Conservation (phyloP, 2,797 vertebrate species). For the Hemitrygon akajei region DNA sequence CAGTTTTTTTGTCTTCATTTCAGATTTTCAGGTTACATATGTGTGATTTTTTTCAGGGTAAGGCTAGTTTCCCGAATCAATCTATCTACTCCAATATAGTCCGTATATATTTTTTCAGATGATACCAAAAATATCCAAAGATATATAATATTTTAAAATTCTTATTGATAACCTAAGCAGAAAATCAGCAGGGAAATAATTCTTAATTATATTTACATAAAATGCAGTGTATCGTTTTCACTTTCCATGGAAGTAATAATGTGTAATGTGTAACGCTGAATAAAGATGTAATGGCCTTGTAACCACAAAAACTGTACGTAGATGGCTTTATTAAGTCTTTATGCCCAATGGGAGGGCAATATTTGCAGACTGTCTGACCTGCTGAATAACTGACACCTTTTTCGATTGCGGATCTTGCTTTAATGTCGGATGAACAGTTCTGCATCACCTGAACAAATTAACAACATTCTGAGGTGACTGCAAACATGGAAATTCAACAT, state of each 20-base stretch:
- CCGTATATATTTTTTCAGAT: neutral
- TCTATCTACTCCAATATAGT: neutral
- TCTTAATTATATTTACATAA: neutral
- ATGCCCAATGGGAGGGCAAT: neutral
- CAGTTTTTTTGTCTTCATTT: too few relatives aligned
- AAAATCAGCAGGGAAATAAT: neutral
- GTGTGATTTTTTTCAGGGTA: too few relatives aligned
- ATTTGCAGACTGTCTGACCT: neutral
- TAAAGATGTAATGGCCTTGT: neutral
- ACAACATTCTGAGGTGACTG: neutral
- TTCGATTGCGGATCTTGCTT: neutral
- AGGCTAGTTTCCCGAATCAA: neutral
- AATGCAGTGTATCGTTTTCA: neutral
- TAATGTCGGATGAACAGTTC: neutral
- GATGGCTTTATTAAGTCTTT: neutral
- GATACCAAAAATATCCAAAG: neutral
- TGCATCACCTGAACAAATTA: neutral
- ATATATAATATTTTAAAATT: neutral
- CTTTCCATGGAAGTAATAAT: neutral
- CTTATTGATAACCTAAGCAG: neutral
- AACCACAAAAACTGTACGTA: too few relatives aligned
- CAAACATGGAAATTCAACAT: neutral
- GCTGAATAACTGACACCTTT: neutral
- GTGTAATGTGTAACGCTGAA: neutral
- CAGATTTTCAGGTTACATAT: too few relatives aligned